These are phyloP conservation scores for Gymnoscopelus microlampas DNA, from an alignment of 2,797 vertebrate species.

Conservation along the genomic window DNA sequence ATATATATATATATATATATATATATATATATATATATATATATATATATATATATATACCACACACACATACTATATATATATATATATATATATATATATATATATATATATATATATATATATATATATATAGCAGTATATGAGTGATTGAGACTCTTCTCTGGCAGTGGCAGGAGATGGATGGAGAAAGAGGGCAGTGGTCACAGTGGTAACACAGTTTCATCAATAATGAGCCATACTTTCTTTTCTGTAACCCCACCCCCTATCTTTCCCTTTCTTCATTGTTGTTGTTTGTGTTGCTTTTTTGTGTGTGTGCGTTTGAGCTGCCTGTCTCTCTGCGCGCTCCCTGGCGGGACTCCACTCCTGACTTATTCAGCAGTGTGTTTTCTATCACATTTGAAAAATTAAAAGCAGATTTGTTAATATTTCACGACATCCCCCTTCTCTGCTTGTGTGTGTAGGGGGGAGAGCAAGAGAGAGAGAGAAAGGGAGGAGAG, in stretches of 20 bases:
- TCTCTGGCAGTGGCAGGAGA: not conserved
- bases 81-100: too few species aligned
- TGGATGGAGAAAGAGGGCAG: not conserved
- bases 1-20: too few species aligned
- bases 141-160: too few species aligned
- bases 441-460: slow-evolving; percentile 54
- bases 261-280: slow-evolving; percentile 30
- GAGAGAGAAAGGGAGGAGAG: slow-evolving; percentile 43
- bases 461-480: slow-evolving; percentile 28
- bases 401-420: slow-evolving; percentile 79
- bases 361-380: slow-evolving; percentile 84
- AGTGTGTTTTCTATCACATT: slow-evolving; percentile 79
- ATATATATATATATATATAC: too few species aligned
- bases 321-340: slow-evolving; percentile 50
- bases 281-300: slow-evolving; percentile 64
- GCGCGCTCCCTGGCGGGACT: slow-evolving; percentile 71
- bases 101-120: too few species aligned
- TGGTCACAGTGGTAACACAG: not conserved
- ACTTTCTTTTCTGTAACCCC: not conserved
- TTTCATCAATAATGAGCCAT: slow-evolving; percentile 5
- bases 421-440: slow-evolving; percentile 82
- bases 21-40: too few species aligned
- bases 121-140: too few species aligned
- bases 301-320: slow-evolving; percentile 69
- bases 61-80: too few species aligned